phyloP scores from a whole-genome alignment of 2,797 vertebrate species.

The Microctenopoma lineatum region DNA sequence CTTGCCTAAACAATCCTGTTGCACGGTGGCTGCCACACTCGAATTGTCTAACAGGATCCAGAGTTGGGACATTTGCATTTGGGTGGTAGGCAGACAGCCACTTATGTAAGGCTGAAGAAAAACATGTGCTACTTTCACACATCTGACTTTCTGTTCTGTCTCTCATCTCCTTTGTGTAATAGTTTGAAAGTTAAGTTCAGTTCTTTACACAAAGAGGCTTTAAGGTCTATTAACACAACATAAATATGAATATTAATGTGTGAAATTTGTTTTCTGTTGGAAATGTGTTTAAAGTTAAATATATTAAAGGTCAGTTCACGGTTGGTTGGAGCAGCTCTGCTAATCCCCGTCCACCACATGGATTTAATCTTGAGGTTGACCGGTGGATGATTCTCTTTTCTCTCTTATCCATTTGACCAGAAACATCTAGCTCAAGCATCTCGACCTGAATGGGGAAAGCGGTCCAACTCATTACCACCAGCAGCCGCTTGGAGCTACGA shows the following conservation, averaged over 20 bases:
- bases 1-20: slow-evolving; percentile 39
- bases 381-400: slow-evolving; percentile 18
- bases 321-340: too few relatives aligned
- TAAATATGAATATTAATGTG: too few relatives aligned
- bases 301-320: too few relatives aligned
- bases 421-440: slow-evolving; percentile 15
- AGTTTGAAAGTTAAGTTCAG: too few relatives aligned
- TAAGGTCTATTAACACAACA: too few relatives aligned
- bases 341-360: too few relatives aligned
- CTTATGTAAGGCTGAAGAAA: slow-evolving; percentile 44
- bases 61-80: slow-evolving; percentile 20
- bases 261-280: too few relatives aligned
- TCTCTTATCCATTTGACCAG: slow-evolving; percentile 13
- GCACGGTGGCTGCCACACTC: slow-evolving; percentile 46
- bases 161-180: too few relatives aligned
- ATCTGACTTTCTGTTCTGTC: slow-evolving; percentile 9
- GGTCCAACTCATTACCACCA: slow-evolving; percentile 42
- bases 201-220: too few relatives aligned
- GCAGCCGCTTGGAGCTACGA: slow-evolving; percentile 22
- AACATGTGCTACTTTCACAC: slow-evolving; percentile 9
- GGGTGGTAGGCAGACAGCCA: slow-evolving; percentile 32
- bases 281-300: too few relatives aligned
- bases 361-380: too few relatives aligned
- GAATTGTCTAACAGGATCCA: slow-evolving; percentile 53
- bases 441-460: slow-evolving; percentile 36